Evolutionary conservation across 2,888 invertebrate species (phyloP), one percentile per base, ranked within the genome.

Genomic region (Phyllotreta striolata): DNA sequence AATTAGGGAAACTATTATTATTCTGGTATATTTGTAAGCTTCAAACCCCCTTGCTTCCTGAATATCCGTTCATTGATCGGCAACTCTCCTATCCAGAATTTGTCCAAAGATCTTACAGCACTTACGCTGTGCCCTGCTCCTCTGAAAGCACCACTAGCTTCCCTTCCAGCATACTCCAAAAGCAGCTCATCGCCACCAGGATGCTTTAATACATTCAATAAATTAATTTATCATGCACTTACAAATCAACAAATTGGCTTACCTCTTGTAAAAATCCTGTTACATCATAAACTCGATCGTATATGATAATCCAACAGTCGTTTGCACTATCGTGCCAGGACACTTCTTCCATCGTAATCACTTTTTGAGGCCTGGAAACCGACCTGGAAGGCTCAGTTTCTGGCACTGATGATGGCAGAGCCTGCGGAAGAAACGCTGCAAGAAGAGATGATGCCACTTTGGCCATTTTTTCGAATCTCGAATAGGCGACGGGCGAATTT

Each of bases 251-350:
- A 10, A 44, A 44, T 44, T 1, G 12, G 10, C 52, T 82, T 80
- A 90, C 90, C 85, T 88, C 86, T 68, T 86, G 83, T 44, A 95
- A 79, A 78, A 95, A 93, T 40, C 85, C 84, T 1, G 93, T 91
- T 56, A 93, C 86, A 76, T 95, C 90, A 79, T 93, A 95, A 8
- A 95, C 91, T 62, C 91, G 88, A 82, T 95, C 94, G 79, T 91
- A 92, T 51, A 95, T 87, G n/a, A 92, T 87, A 55, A 94, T 84
- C 95, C 95, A 95, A 80, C 94, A 95, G 77, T 93, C 91, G 9
- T 85, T 80, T 5, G 81, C 79, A 12, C 85, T 84, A 76, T 93
- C 93, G 76, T 95, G 95, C 76, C 86, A 85, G 4, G 90, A 84
- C 3, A 95, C 91, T 81, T 94, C 90, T 55, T 89, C 86, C 56